These are phyloP conservation scores for Sminthurinus aureus DNA, from an alignment of 2,888 invertebrate species.

Conservation along the genomic window DNA sequence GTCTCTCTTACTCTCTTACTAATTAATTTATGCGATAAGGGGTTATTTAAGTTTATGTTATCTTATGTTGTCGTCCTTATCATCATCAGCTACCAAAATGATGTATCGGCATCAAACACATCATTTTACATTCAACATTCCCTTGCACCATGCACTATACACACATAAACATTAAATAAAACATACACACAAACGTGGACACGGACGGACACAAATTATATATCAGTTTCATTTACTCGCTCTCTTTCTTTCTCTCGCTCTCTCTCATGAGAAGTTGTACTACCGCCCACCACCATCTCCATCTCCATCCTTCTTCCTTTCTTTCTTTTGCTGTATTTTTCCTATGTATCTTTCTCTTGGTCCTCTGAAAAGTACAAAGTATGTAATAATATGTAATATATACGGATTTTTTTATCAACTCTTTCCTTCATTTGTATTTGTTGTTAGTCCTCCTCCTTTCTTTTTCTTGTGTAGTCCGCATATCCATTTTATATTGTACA, in stretches of 20 bases:
- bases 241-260: background rate
- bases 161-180: no score
- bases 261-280: background rate
- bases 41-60: conserved; percentile 52
- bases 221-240: conserved; percentile 24
- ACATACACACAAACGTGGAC: no score
- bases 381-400: background rate
- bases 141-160: no score
- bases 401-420: conserved; percentile 29
- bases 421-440: conserved; percentile 17
- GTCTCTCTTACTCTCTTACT: conserved; percentile 37
- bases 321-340: background rate
- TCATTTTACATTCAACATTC: background rate
- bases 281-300: conserved; percentile 15
- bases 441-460: background rate
- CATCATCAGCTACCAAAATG: conserved; percentile 33
- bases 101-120: background rate
- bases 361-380: no score
- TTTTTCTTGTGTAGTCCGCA: background rate
- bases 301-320: background rate
- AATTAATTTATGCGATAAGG: conserved; percentile 58
- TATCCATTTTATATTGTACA: background rate
- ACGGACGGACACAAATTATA: background rate
- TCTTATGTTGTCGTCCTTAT: conserved; percentile 36
- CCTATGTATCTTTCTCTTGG: no score